Base-by-base conservation (phyloP, 2,113 vertebrate genomes). In the Tamias sibiricus region DNA sequence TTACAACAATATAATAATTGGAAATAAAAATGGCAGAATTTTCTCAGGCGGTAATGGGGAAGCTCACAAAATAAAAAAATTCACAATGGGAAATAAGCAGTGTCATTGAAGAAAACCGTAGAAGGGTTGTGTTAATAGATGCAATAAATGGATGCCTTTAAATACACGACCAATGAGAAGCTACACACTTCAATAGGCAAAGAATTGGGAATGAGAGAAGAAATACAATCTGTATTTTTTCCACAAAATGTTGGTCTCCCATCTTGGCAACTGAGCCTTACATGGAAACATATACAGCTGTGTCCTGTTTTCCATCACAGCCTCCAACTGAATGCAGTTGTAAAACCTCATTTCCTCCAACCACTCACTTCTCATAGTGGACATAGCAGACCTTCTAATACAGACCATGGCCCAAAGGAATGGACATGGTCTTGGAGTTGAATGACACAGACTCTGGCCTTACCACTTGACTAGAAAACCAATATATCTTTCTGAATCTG, bases 1-100 rank as follows among this genome's bases (percentile, higher is more conserved):
- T 95, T 90, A 79, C n/a, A 93, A 88, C 92, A 93, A 96, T 76
- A 30, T 49, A 75, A 85, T 87, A 95, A 90, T 74, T 77, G 66
- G 11, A 72, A 89, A 77, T 81, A 62, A 97, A 62, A 98, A 90
- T 74, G 93, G 28, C 20, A 88, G 71, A 81, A 80, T 35, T 54
- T 94, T 90, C 84, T 93, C 59, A 5, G 13, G 66, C 6, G 32
- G 14, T 62, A 49, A 68, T 42, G 28, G 80, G 75, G 83, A 57
- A 40, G 26, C 40, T 91, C 35, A 83, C 77, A 92, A 91, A 93
- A 80, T 64, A 96, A 96, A 91, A 69, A 91, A 92, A 80, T 19
- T 87, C 80, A 90, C 66, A 86, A 86, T 62, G 80, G 28, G 54
- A 64, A 95, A 74, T 71, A 66, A 97, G 87, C 44, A 91, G 59